Conservation (phyloP, 1,140 invertebrate species). For the Drosophila nikananu region DNA sequence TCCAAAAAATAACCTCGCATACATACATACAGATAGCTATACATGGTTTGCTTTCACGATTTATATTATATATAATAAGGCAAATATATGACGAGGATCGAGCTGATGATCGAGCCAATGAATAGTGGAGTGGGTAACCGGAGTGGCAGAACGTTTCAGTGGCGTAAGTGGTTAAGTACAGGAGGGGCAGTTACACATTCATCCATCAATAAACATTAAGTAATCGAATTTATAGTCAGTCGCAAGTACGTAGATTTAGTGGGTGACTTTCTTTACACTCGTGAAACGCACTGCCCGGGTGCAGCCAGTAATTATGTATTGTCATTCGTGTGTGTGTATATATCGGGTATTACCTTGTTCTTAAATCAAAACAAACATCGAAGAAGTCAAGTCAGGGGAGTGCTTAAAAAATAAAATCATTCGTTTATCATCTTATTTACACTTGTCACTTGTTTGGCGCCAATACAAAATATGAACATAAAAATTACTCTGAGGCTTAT, state of each 20-base stretch:
- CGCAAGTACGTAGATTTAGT: neutral
- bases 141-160: constrained; percentile 15
- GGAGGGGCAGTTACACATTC: neutral
- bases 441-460: constrained; percentile 6
- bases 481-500: neutral
- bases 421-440: constrained; percentile 16
- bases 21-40: constrained; percentile 17
- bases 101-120: constrained; percentile 23
- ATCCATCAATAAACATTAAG: constrained; percentile 1
- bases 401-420: constrained; percentile 63
- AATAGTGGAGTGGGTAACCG: constrained; percentile 9
- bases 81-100: constrained; percentile 74
- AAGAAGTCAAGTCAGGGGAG: constrained; percentile 27
- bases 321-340: constrained; percentile 51
- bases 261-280: neutral
- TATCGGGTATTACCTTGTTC: constrained; percentile 15
- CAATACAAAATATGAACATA: neutral
- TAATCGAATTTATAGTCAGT: neutral
- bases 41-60: constrained; percentile 14
- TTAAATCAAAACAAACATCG: constrained; percentile 11
- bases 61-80: constrained; percentile 82
- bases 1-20: constrained; percentile 14
- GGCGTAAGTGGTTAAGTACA: neutral
- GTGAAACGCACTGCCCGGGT: constrained; percentile 36
- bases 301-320: constrained; percentile 47